Conservation (phyloP, 2,113 vertebrate genomes). For the Trichechus manatus region DNA sequence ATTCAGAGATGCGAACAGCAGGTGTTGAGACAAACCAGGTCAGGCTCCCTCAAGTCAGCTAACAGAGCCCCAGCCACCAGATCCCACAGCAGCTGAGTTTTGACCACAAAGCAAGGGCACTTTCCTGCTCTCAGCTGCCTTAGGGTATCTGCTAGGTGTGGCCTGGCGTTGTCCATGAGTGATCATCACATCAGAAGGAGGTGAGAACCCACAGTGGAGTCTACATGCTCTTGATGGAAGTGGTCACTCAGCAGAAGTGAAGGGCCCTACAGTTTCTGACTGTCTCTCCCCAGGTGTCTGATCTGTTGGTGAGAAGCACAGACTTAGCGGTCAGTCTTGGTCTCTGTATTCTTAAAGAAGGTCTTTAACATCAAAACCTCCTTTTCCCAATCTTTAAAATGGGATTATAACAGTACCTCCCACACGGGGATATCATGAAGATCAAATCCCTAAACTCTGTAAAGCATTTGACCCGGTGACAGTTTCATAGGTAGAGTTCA, state of each 20-base stretch:
- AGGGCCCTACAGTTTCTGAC: too few species aligned
- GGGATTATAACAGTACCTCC: not conserved
- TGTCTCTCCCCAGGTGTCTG: not conserved
- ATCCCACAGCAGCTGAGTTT: not conserved
- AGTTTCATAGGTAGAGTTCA: not conserved
- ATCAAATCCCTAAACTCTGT: not conserved
- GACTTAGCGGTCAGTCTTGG: not conserved
- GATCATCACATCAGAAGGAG: not conserved
- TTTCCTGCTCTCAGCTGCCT: not conserved
- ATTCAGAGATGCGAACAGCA: not conserved
- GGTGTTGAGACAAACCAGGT: not conserved
- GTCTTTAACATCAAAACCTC: not conserved
- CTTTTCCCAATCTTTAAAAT: not conserved
- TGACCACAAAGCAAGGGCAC: too few species aligned
- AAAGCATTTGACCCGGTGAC: accelerated
- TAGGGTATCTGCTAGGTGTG: not conserved
- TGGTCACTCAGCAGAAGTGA: not conserved
- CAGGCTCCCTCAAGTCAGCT: not conserved
- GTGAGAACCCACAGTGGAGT: not conserved
- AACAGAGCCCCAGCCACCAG: not conserved
- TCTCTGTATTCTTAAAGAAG: not conserved
- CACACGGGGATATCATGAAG: not conserved
- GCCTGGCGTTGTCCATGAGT: not conserved
- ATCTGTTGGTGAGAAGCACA: not conserved
- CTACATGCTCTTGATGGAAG: not conserved